phyloP scores from a whole-genome alignment of 1,140 invertebrate species.

The Cyphomyrmex costatus region DNA sequence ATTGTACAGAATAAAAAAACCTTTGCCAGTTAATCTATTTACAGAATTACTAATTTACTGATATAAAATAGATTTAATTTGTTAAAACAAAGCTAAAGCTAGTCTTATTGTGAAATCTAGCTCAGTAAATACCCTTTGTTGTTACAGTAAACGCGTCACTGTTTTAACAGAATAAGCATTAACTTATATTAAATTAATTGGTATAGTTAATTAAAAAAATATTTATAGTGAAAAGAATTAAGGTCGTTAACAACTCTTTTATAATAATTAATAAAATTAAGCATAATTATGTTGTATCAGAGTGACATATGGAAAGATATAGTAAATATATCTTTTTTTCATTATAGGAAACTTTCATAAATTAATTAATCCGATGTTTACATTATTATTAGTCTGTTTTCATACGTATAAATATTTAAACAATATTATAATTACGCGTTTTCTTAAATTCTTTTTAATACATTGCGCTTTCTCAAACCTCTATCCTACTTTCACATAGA shows the following conservation, averaged over 20 bases:
- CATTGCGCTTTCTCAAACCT: background rate
- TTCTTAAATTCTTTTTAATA: background rate
- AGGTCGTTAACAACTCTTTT: background rate
- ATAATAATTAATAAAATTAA: background rate
- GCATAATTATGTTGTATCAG: background rate
- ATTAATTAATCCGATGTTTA: background rate
- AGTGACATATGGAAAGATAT: too few relatives aligned
- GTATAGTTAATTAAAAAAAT: background rate
- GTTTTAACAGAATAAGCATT: background rate
- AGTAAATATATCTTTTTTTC: background rate
- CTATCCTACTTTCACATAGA: too few relatives aligned
- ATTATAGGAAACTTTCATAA: background rate
- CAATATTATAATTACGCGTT: background rate
- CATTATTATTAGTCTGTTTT: background rate
- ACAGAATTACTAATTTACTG: background rate
- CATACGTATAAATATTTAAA: background rate
- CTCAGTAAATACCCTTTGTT: background rate
- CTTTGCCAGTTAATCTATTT: background rate
- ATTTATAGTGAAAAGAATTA: background rate
- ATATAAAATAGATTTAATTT: conserved; percentile 9
- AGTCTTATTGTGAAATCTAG: background rate
- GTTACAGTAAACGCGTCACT: background rate
- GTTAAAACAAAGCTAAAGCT: background rate
- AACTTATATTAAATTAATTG: background rate
- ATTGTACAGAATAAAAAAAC: background rate